Base-by-base conservation (phyloP, 1,140 invertebrate species). In the Drosophila jambulina region DNA sequence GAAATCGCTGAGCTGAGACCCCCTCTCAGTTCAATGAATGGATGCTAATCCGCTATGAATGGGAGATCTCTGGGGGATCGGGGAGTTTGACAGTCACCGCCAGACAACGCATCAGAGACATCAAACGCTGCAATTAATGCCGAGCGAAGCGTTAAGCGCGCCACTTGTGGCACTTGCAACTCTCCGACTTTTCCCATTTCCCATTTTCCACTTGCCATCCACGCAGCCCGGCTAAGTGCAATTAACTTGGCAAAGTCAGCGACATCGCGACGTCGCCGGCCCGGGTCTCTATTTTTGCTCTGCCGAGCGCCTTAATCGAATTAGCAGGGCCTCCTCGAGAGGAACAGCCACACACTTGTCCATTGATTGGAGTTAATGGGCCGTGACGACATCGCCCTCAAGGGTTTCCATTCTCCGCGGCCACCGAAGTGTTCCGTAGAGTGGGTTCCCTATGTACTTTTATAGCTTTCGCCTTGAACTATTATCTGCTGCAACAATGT, bases 341-440 rank as follows among this genome's bases (percentile, higher is more conserved):
- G 60, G 53, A 51, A 60, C n/a, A 61, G 51, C 32, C 32, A 17
- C 21, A 38, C 34, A 56, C 53, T 67, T 38, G 42, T 25, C 62
- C 75, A 90, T 90, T 90, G 85, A 90, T 90, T 90, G 81, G 53
- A 90, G 74, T 82, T 90, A 90, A 90, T 90, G 81, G 74, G 71
- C 51, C 86, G 69, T 85, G 56, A 74, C 64, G 62, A 59, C 40
- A 46, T 68, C 48, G 36, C 59, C 62, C 61, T 72, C 61, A 64
- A 70, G 58, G 64, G 65, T 78, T 78, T 71, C 34, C 32, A 58
- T 71, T 71, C 25, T 49, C 53, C 43, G 13, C 27, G 45, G 17
- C 17, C 25, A 17, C 23, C 17, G 19, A 42, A 43, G 38, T 46
- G 75, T 61, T 45, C 21, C 43, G 21, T 45, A 45, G 19, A 45